phyloP scores from a whole-genome alignment of 2,888 invertebrate genomes.

The Hypomecis atomaria region DNA sequence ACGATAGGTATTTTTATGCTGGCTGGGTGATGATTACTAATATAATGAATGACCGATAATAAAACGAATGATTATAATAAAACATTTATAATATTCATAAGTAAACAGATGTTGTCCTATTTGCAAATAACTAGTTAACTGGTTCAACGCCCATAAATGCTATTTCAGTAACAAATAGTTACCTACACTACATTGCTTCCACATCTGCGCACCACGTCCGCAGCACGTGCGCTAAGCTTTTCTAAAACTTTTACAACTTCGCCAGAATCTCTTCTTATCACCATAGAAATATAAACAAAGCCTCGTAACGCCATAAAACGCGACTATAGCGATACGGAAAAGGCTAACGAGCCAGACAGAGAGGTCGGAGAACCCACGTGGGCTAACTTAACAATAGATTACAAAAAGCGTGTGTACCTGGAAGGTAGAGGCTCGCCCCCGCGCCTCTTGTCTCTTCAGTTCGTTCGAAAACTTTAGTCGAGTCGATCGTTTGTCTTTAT shows the following conservation, averaged over 20 bases:
- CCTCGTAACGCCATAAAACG: slow-evolving; percentile 51
- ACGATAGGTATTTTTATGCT: slow-evolving; percentile 15
- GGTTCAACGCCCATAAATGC: slow-evolving; percentile 29
- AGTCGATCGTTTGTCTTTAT: slow-evolving; percentile 55
- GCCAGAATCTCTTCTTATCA: slow-evolving; percentile 60
- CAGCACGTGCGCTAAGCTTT: slow-evolving; percentile 58
- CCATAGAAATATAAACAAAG: slow-evolving; percentile 77
- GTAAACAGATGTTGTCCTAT: slow-evolving; percentile 29
- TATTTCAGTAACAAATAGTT: slow-evolving; percentile 20
- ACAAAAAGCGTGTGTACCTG: slow-evolving; percentile 77
- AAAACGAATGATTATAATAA: slow-evolving; percentile 5
- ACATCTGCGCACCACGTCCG: slow-evolving; percentile 58
- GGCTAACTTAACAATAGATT: slow-evolving; percentile 79
- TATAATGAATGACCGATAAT: slow-evolving; percentile 1
- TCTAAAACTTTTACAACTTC: slow-evolving; percentile 58
- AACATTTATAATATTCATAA: background rate
- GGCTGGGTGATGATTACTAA: slow-evolving; percentile 15
- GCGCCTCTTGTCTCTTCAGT: slow-evolving; percentile 61
- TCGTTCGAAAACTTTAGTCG: slow-evolving; percentile 65
- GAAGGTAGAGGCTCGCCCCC: slow-evolving; percentile 72
- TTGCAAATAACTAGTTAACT: slow-evolving; percentile 30
- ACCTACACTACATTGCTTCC: slow-evolving; percentile 6
- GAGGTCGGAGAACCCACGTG: slow-evolving; percentile 72
- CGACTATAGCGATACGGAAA: slow-evolving; percentile 51
- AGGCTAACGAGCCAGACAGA: slow-evolving; percentile 55